phyloP scores from a whole-genome alignment of 2,888 invertebrate species.

The Kuschelorhynchus macadamiae region DNA sequence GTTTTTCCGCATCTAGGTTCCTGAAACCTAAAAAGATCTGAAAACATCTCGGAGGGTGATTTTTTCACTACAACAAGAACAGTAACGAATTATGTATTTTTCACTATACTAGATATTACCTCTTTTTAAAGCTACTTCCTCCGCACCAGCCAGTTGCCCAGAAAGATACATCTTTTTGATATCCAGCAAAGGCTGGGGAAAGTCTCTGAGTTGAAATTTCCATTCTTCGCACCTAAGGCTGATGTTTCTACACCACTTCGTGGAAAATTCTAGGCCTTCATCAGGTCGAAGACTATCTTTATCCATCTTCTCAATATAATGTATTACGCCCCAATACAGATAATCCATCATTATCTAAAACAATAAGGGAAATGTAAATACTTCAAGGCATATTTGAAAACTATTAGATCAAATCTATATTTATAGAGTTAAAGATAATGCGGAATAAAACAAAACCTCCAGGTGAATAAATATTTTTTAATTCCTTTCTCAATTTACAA shows the following conservation, averaged over 20 bases:
- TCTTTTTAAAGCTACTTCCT: conserved; percentile 79
- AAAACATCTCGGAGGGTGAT: too few relatives aligned
- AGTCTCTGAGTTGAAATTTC: conserved; percentile 93
- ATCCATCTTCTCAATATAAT: conserved; percentile 74
- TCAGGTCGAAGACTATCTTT: conserved; percentile 93
- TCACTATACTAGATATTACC: conserved; percentile 58
- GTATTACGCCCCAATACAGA: neutral
- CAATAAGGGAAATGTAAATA: too few relatives aligned
- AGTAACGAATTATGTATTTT: too few relatives aligned
- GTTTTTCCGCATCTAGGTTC: too few relatives aligned
- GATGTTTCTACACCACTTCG: conserved; percentile 93
- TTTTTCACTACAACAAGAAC: too few relatives aligned
- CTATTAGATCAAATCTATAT: too few relatives aligned
- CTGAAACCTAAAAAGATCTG: too few relatives aligned
- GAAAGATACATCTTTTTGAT: conserved; percentile 88
- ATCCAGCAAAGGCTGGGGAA: conserved; percentile 92
- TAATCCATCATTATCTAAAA: conserved; percentile 80
- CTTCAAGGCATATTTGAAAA: too few relatives aligned
- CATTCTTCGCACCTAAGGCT: conserved; percentile 87
- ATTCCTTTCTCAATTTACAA: too few relatives aligned
- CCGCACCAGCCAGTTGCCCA: conserved; percentile 92
- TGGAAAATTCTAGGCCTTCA: conserved; percentile 90
- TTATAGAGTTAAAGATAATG: too few relatives aligned
- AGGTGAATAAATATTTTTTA: too few relatives aligned
- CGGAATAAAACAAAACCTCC: too few relatives aligned